phyloP scores from a whole-genome alignment of 1,140 invertebrate genomes.

The Neelides sp. region DNA sequence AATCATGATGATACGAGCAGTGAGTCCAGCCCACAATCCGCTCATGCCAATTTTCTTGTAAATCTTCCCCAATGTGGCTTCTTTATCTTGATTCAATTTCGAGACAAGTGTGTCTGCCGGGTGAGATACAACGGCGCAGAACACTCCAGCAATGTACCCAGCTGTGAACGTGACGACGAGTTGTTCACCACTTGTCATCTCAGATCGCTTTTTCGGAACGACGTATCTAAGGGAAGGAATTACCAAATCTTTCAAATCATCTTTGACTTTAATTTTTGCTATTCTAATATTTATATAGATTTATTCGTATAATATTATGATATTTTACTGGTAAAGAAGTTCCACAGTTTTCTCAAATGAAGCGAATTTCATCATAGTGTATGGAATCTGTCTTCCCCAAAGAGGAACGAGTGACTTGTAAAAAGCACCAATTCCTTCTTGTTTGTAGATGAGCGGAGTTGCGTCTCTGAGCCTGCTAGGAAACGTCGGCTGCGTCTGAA shows the following conservation, averaged over 20 bases:
- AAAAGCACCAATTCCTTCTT: slow-evolving; percentile 38
- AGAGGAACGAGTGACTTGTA: slow-evolving; percentile 54
- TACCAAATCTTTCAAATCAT: neutral
- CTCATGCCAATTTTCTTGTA: slow-evolving; percentile 54
- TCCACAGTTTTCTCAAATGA: slow-evolving; percentile 59
- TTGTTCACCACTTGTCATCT: slow-evolving; percentile 90
- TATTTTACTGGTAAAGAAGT: slow-evolving; percentile 48
- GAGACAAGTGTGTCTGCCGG: slow-evolving; percentile 98
- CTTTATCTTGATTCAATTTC: slow-evolving; percentile 91
- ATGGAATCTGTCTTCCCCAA: slow-evolving; percentile 58
- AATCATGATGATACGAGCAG: slow-evolving; percentile 57
- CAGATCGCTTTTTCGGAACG: slow-evolving; percentile 85
- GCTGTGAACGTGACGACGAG: slow-evolving; percentile 92
- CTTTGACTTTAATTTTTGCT: too few species aligned
- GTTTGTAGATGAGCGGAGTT: slow-evolving; percentile 38
- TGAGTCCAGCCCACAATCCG: slow-evolving; percentile 50
- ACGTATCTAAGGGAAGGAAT: slow-evolving; percentile 45
- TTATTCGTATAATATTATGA: neutral
- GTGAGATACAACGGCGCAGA: slow-evolving; percentile 98
- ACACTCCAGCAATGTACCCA: slow-evolving; percentile 98
- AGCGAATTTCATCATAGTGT: slow-evolving; percentile 67
- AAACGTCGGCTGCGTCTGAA: slow-evolving; percentile 52
- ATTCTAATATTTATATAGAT: neutral
- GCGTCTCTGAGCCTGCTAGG: slow-evolving; percentile 45
- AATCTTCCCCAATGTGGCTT: slow-evolving; percentile 59